A percentile compares a stretch with the other conserved stretches of the same genome.
phyloP scores from a whole-genome alignment of 64 coral and sea anemone genomes.

The Exaiptasia diaphana region DNA sequence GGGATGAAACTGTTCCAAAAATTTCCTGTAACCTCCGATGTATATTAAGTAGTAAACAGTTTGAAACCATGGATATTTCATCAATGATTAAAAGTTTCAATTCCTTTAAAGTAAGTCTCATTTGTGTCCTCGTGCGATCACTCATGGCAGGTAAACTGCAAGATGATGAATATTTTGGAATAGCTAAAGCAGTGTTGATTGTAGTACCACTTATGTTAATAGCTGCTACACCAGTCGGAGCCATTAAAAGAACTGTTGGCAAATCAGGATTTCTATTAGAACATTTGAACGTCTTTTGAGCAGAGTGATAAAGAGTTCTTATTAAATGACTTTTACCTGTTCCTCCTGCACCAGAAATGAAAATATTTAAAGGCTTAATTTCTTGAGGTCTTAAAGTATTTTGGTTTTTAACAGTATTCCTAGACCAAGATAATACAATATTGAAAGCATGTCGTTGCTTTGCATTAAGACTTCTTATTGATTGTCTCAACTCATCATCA shows the following conservation, averaged over 20 bases:
- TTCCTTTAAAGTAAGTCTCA: neutral
- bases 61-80: conserved; percentile 66
- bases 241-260: neutral
- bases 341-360: conserved; percentile 2
- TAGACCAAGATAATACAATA: conserved; percentile 9
- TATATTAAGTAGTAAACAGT: conserved; percentile 22
- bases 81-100: conserved; percentile 54
- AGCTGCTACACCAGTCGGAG: conserved; percentile 11
- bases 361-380: conserved; percentile 1
- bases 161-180: neutral
- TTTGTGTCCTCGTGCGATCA: neutral
- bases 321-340: conserved; percentile 22
- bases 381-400: neutral
- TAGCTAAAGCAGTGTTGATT: conserved; percentile 15
- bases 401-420: neutral
- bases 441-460: conserved; percentile 1
- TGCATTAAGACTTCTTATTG: conserved; percentile 25
- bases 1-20: conserved; percentile 1
- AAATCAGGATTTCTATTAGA: neutral
- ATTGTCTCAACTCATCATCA: neutral
- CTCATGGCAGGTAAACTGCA: neutral
- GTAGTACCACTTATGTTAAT: conserved; percentile 1
- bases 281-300: neutral
- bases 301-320: neutral
- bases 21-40: conserved; percentile 45